phyloP scores from a whole-genome alignment of 2,888 invertebrate species.

The Cosmia pyralina region DNA sequence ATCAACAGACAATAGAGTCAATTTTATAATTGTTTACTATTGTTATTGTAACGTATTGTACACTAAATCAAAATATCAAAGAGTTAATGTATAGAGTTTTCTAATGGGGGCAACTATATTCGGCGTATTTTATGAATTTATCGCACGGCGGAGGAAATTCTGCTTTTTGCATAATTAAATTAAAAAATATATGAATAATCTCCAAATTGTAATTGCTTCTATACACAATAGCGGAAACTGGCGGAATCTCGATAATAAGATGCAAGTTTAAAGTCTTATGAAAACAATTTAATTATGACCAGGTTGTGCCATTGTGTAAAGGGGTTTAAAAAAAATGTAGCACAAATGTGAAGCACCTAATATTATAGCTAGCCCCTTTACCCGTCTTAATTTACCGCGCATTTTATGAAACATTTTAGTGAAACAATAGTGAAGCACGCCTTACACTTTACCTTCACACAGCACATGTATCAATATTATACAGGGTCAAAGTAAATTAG shows the following conservation, averaged over 20 bases:
- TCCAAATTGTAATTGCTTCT: slow-evolving; percentile 39
- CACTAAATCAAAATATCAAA: slow-evolving; percentile 60
- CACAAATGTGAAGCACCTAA: slow-evolving; percentile 61
- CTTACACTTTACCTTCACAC: slow-evolving; percentile 34
- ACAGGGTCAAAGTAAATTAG: not conserved
- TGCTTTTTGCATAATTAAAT: slow-evolving; percentile 45
- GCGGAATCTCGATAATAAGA: not conserved
- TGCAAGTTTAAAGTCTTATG: not conserved
- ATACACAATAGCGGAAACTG: slow-evolving; percentile 19
- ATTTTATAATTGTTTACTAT: slow-evolving; percentile 66
- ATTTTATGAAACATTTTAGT: slow-evolving; percentile 41
- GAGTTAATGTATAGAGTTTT: slow-evolving; percentile 52
- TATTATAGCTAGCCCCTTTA: slow-evolving; percentile 51
- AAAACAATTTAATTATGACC: not conserved
- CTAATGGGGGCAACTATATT: slow-evolving; percentile 50
- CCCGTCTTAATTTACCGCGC: slow-evolving; percentile 18
- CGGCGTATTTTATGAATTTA: slow-evolving; percentile 48
- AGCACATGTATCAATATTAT: slow-evolving; percentile 14
- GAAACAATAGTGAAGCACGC: slow-evolving; percentile 43
- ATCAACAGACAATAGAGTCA: slow-evolving; percentile 62
- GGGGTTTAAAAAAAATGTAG: slow-evolving; percentile 50
- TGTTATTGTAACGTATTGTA: slow-evolving; percentile 57
- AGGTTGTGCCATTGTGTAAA: slow-evolving; percentile 18
- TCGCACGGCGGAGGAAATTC: slow-evolving; percentile 46
- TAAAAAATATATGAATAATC: slow-evolving; percentile 54